Evolutionary conservation across 1,140 invertebrate genomes (phyloP).

Genomic region (Cydia amplana): DNA sequence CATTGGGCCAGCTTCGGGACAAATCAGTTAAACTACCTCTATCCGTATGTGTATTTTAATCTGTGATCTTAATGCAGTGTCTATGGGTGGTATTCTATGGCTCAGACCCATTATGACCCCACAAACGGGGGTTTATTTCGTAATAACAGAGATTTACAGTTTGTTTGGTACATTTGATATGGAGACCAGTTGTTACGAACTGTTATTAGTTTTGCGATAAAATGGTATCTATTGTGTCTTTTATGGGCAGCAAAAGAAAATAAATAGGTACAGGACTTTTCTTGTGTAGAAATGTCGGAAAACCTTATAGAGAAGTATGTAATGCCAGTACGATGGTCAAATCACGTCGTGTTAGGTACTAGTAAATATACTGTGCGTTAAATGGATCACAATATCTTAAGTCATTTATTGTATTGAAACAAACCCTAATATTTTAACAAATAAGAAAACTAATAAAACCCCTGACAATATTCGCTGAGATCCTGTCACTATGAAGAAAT

Average conservation of each 20-base stretch:
- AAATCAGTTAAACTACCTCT: no score
- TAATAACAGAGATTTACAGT: constrained; percentile 19
- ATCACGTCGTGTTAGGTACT: no score
- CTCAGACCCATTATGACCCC: not conserved
- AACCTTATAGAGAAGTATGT: no score
- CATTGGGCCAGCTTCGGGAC: no score
- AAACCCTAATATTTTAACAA: no score
- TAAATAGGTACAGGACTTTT: not conserved
- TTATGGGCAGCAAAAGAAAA: not conserved
- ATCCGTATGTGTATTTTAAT: not conserved
- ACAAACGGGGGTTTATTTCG: constrained; percentile 15
- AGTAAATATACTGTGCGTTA: no score
- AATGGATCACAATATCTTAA: no score
- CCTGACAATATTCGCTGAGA: no score
- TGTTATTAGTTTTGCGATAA: not conserved
- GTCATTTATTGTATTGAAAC: no score
- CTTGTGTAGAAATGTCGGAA: not conserved
- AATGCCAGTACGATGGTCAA: no score
- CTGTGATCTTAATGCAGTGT: not conserved
- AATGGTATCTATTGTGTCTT: not conserved
- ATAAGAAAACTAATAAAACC: no score
- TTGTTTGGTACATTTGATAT: constrained; percentile 12
- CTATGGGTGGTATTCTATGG: not conserved
- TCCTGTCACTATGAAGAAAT: no score
- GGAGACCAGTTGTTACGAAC: not conserved